Conservation (phyloP, 2,113 vertebrate genomes). For the Pycnonotus jocosus region DNA sequence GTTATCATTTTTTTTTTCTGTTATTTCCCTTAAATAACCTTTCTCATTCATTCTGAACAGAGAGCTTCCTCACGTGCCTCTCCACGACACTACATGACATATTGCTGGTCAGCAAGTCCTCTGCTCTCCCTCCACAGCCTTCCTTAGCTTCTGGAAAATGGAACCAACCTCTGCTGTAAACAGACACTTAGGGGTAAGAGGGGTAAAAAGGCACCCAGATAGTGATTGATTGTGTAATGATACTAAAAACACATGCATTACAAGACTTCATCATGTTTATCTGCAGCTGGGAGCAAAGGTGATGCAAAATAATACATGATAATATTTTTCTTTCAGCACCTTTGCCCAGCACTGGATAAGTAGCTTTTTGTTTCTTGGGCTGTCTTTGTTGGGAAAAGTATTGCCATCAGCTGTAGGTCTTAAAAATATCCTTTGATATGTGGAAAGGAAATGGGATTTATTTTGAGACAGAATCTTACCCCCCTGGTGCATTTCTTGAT, state of each 20-base stretch:
- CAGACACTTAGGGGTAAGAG: not conserved
- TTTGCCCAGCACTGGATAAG: not conserved
- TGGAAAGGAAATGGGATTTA: not conserved
- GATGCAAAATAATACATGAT: not conserved
- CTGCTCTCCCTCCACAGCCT: not conserved
- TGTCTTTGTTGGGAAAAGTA: not conserved
- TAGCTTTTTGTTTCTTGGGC: not conserved
- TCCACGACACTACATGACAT: not conserved
- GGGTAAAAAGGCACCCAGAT: not conserved
- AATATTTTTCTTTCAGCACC: not conserved
- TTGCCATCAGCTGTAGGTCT: not conserved
- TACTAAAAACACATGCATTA: not conserved
- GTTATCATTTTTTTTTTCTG: not conserved
- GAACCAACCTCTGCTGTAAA: not conserved
- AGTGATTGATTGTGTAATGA: not conserved
- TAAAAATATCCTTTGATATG: not conserved
- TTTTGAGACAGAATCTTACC: not conserved
- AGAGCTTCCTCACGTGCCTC: not conserved
- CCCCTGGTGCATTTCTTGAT: not conserved
- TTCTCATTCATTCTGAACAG: not conserved
- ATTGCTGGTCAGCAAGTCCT: not conserved
- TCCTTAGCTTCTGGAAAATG: not conserved
- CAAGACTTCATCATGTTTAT: not conserved
- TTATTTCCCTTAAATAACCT: not conserved
- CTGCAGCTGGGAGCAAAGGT: not conserved